Percentiles rank a stretch among this genome's conserved stretches.
phyloP scores from a whole-genome alignment of 2,113 vertebrate genomes.

The Crocuta crocuta region DNA sequence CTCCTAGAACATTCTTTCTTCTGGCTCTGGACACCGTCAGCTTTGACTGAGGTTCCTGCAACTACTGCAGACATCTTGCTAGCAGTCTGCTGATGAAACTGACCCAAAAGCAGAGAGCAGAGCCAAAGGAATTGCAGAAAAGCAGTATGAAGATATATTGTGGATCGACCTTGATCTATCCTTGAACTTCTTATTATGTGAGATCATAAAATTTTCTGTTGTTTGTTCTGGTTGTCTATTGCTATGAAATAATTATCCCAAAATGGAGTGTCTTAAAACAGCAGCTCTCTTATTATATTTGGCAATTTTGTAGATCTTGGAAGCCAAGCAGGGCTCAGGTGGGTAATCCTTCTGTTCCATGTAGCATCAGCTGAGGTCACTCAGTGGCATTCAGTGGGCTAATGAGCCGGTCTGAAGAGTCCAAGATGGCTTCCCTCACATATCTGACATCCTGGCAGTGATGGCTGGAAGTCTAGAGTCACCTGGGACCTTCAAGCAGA shows the following conservation, averaged over 20 bases:
- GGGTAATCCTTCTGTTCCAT: neutral
- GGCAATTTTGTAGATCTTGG: neutral
- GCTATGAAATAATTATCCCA: neutral
- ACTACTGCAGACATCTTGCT: neutral
- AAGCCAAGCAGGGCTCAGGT: neutral
- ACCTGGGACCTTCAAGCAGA: neutral
- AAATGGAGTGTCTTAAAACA: neutral
- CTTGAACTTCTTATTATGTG: neutral
- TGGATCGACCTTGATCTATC: neutral
- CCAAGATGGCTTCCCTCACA: neutral
- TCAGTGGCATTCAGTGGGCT: neutral
- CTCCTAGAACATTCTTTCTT: neutral
- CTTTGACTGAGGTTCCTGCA: neutral
- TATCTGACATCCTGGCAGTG: neutral
- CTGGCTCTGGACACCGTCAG: neutral
- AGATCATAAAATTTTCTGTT: conserved; percentile 18
- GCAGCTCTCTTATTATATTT: neutral
- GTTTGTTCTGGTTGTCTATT: neutral
- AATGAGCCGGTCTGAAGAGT: neutral
- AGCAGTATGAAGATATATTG: neutral
- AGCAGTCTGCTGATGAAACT: neutral
- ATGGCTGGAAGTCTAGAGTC: neutral
- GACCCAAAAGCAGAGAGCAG: neutral
- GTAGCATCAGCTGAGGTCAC: neutral
- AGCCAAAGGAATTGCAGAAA: neutral